Evolutionary conservation across 2,797 vertebrate genomes (phyloP).

Genomic region (Heliangelus exortis): DNA sequence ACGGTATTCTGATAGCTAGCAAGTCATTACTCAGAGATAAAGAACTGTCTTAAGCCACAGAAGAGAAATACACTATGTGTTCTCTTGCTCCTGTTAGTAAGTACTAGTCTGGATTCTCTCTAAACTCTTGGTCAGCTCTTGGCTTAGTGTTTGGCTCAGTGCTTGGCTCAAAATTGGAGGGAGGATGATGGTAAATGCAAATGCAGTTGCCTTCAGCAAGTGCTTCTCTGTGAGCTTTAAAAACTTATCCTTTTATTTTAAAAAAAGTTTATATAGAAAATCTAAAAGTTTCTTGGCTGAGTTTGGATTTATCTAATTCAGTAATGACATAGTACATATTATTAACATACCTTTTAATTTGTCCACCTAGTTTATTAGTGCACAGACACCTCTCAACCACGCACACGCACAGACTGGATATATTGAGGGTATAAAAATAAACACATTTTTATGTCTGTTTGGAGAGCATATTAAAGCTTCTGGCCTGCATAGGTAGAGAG

Average conservation of each 20-base stretch:
- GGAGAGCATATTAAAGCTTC: not conserved
- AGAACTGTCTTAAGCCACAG: not conserved
- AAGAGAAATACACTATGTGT: not conserved
- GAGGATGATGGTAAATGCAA: not conserved
- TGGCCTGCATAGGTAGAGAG: not conserved
- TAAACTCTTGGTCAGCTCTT: not conserved
- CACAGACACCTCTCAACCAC: not conserved
- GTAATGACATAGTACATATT: not conserved
- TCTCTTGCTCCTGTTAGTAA: not conserved
- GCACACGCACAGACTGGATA: not conserved
- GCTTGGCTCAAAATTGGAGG: not conserved
- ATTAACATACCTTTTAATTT: not conserved
- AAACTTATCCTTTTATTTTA: not conserved
- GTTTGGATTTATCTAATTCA: not conserved
- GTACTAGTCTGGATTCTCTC: not conserved
- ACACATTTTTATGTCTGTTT: not conserved
- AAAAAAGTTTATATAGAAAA: not conserved
- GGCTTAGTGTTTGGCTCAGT: not conserved
- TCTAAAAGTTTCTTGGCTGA: not conserved
- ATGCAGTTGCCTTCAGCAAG: not conserved
- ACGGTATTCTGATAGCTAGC: not conserved
- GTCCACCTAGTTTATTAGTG: not conserved
- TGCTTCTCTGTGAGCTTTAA: not conserved
- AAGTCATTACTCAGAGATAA: not conserved
- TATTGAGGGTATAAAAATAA: not conserved